Evolutionary conservation across 2,888 invertebrate genomes (phyloP), one percentile per base, ranked within the genome.

Genomic region (Lamproptera curius): DNA sequence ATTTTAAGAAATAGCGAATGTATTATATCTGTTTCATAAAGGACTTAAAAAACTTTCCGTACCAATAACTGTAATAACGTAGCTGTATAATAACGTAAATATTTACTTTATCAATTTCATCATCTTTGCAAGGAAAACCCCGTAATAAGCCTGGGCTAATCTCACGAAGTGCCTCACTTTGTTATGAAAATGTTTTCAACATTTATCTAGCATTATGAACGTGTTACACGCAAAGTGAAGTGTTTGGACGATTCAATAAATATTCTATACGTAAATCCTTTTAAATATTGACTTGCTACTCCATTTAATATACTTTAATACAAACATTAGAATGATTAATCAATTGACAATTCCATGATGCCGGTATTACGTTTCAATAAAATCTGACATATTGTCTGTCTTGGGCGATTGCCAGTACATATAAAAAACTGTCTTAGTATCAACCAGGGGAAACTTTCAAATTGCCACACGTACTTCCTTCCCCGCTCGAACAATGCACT

Each of bases 131-230:
- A 33, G 40, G 40, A 57, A 53, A 47, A 56, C 54, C 15, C 47
- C 48, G 17, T 39, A 35, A 39, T 44, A 49, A 58, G 51, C 54
- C 56, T 56, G 56, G 53, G 52, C 58, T 59, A 62, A 65, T 64
- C 60, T 57, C 54, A 55, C 50, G 54, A 56, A 65, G 64, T 62
- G 64, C 55, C 57, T 52, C 53, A 55, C 50, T 49, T 54, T 52
- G 47, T 52, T 53, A 46, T 51, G 53, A 52, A 54, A 54, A 57
- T 55, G 50, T 55, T 61, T 57, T 53, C 56, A 56, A 51, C 56
- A 52, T 61, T 61, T 59, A 57, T 61, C 54, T 56, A 53, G 53
- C 54, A 61, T 59, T 58, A 58, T 54, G 48, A 53, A 56, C 51
- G 56, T 46, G 34, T 52, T 45, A 54, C 55, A 57, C 52, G 44